Conservation (phyloP, 2,797 vertebrate species). For the Trachurus trachurus region DNA sequence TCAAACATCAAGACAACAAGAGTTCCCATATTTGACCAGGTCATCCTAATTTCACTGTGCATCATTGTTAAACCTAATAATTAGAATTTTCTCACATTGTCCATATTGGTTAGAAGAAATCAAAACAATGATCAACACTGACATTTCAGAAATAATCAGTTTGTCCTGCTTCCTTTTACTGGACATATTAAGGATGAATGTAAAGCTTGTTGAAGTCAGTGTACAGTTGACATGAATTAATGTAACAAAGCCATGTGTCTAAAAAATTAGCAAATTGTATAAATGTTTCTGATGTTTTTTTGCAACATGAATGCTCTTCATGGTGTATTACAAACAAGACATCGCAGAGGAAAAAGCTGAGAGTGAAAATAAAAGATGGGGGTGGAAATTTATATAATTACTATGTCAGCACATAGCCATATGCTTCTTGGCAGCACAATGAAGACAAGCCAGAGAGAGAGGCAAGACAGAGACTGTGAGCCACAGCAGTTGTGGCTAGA, state of each 20-base stretch:
- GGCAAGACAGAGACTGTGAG: conserved; percentile 22
- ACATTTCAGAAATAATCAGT: neutral
- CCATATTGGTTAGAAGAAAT: neutral
- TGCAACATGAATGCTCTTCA: conserved; percentile 27
- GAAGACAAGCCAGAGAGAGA: conserved; percentile 54
- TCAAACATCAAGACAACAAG: conserved; percentile 1
- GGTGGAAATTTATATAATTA: conserved; percentile 70
- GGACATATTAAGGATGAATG: neutral
- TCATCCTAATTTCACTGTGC: neutral
- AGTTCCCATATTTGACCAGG: neutral
- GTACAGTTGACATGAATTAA: neutral
- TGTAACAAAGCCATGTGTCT: conserved; percentile 11
- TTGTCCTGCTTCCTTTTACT: neutral
- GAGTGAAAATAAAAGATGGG: conserved; percentile 53
- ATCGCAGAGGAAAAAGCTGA: conserved; percentile 25
- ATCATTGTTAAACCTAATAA: neutral
- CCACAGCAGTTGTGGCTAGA: conserved; percentile 49
- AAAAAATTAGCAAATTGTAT: conserved; percentile 15
- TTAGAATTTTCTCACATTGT: neutral
- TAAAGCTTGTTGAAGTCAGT: neutral
- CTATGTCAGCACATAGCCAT: conserved; percentile 72
- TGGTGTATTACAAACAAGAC: conserved; percentile 31
- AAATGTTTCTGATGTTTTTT: conserved; percentile 37
- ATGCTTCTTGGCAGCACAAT: conserved; percentile 69
- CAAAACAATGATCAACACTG: neutral